These are phyloP conservation scores for Rhyacophila brunnea DNA, from an alignment of 1,140 invertebrate genomes.

Conservation along the genomic window DNA sequence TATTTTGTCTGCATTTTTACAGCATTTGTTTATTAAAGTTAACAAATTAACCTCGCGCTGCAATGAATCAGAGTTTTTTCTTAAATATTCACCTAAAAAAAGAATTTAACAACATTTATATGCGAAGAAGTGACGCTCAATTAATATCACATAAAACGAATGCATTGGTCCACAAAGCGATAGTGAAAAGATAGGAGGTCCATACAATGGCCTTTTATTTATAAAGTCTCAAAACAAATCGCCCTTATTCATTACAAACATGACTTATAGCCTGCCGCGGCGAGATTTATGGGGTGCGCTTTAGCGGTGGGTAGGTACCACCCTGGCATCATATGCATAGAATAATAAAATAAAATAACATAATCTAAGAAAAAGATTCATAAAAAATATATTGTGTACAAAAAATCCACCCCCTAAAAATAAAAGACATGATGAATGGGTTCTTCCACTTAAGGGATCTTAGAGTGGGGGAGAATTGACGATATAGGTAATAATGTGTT, in stretches of 20 bases:
- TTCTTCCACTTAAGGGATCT: slow-evolving; percentile 21
- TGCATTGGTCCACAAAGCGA: slow-evolving; percentile 13
- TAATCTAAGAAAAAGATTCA: slow-evolving; percentile 16
- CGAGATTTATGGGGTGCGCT: slow-evolving; percentile 24
- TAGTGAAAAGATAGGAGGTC: slow-evolving; percentile 20
- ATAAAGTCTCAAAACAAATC: slow-evolving; percentile 56
- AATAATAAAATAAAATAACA: not conserved
- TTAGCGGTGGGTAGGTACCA: slow-evolving; percentile 15
- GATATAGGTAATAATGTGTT: too few relatives aligned
- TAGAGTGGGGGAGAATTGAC: slow-evolving; percentile 1
- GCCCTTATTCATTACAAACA: slow-evolving; percentile 54
- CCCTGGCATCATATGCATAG: slow-evolving; percentile 30
- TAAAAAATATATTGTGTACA: slow-evolving; percentile 23
- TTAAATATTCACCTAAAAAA: too few relatives aligned
- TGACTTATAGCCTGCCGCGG: slow-evolving; percentile 27
- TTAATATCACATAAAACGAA: slow-evolving; percentile 53
- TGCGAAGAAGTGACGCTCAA: slow-evolving; percentile 46
- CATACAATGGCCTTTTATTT: slow-evolving; percentile 50
- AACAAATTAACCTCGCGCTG: too few relatives aligned
- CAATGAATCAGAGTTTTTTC: too few relatives aligned
- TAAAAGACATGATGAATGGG: slow-evolving; percentile 15
- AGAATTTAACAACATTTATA: slow-evolving; percentile 4
- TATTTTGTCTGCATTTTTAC: too few relatives aligned
- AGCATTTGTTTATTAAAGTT: too few relatives aligned
- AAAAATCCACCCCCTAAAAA: slow-evolving; percentile 19